Evolutionary conservation across 2,888 invertebrate species (phyloP).

Genomic region (Polylopha cassiicola): DNA sequence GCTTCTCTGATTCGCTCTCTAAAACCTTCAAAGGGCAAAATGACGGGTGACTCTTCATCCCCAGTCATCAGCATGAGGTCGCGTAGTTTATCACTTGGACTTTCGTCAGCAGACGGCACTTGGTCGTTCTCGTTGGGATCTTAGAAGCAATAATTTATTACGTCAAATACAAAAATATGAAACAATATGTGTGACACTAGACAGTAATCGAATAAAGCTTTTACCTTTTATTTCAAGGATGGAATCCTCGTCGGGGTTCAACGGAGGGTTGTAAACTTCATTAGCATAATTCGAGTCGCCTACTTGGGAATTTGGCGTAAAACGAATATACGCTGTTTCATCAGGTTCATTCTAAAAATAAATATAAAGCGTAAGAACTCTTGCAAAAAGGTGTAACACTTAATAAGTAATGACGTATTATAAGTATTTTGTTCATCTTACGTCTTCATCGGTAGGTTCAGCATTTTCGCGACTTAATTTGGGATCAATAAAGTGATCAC

Average conservation of each 20-base stretch:
- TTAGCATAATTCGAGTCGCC: conserved; percentile 85
- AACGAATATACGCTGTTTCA: conserved; percentile 87
- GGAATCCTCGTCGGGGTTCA: conserved; percentile 67
- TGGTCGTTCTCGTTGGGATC: conserved; percentile 15
- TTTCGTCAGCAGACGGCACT: conserved; percentile 34
- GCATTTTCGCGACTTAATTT: conserved; percentile 44
- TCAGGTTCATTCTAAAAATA: conserved; percentile 75
- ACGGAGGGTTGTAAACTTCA: conserved; percentile 86
- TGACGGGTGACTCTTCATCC: conserved; percentile 54
- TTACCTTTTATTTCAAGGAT: conserved; percentile 50
- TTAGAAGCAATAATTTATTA: too few relatives aligned
- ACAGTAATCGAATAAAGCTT: too few relatives aligned
- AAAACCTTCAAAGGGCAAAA: conserved; percentile 64
- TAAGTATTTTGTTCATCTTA: too few relatives aligned
- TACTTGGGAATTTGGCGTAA: conserved; percentile 81
- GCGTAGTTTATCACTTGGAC: conserved; percentile 60
- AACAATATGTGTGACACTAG: too few relatives aligned
- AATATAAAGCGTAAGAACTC: not conserved
- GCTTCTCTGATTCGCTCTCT: conserved; percentile 62
- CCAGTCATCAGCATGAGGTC: conserved; percentile 56
- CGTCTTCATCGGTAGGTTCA: conserved; percentile 35
- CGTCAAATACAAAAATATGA: too few relatives aligned
- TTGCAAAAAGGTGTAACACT: too few relatives aligned
- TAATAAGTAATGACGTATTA: too few relatives aligned
- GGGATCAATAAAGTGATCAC: conserved; percentile 62